Evolutionary conservation across 2,113 vertebrate genomes (phyloP).

Genomic region (Speoplatyrhinus poulsoni): DNA sequence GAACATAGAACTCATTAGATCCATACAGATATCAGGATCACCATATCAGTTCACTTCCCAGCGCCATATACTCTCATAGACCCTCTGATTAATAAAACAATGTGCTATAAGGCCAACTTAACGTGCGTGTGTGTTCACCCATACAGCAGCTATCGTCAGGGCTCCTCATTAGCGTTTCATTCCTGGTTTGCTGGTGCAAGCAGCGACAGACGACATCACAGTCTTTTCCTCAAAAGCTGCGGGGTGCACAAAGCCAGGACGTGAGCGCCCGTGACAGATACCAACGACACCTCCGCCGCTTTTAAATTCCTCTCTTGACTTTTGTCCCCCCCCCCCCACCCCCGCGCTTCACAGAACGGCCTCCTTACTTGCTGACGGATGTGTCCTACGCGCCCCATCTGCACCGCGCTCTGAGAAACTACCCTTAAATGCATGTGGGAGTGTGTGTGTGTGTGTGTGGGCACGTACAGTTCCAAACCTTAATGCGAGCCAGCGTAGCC

Average conservation of each 20-base stretch:
- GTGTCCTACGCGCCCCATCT: slow-evolving; percentile 75
- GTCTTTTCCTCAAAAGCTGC: slow-evolving; percentile 45
- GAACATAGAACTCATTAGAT: too few relatives aligned
- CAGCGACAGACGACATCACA: slow-evolving; percentile 51
- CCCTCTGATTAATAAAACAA: too few relatives aligned
- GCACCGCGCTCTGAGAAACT: slow-evolving; percentile 67
- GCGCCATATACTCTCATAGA: too few relatives aligned
- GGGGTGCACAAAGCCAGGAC: slow-evolving; percentile 39
- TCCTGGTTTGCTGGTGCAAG: slow-evolving; percentile 18
- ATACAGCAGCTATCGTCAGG: neutral
- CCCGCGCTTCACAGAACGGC: slow-evolving; percentile 17
- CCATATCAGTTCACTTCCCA: too few relatives aligned
- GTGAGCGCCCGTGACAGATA: slow-evolving; percentile 39
- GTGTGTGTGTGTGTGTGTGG: slow-evolving; percentile 4
- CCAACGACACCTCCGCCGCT: slow-evolving; percentile 56
- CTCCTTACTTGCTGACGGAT: slow-evolving; percentile 65
- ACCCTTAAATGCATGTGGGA: slow-evolving; percentile 54
- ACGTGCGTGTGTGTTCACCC: slow-evolving; percentile 1
- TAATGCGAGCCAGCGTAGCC: slow-evolving; percentile 78
- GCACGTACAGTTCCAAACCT: slow-evolving; percentile 36
- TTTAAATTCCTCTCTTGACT: slow-evolving; percentile 71
- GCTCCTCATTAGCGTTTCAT: slow-evolving; percentile 9
- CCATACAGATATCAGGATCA: too few relatives aligned
- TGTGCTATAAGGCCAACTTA: too few relatives aligned
- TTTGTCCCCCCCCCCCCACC: slow-evolving; percentile 53